Evolutionary conservation across 2,113 vertebrate species (phyloP), one percentile per base, ranked within the genome.

Genomic region (Phylloscopus trochiloides): DNA sequence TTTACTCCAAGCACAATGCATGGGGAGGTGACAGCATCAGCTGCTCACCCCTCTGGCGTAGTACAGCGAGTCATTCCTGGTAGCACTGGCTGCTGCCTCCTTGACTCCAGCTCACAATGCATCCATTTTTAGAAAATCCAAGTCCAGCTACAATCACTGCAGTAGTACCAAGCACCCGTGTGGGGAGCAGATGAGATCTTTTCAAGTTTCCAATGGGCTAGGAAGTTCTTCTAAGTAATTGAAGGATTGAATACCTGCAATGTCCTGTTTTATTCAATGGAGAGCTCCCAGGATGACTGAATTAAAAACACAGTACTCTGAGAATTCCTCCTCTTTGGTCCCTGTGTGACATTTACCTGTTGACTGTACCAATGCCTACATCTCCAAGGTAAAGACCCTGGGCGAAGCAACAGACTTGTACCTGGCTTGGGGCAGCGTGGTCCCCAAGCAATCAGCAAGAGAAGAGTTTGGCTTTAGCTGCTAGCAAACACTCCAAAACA

Each of bases 41-140:
- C 28, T 1, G 0, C 61, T 67, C 5, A 3, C 7, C 29, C 9
- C n/a, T 18, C 42, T 40, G 9, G 19, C 1, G 2, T 0, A 72
- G 55, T 14, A 11, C 2, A 4, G 73, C 0, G 0, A 45, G 7
- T 17, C 31, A 13, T 4, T 78, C 18, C 70, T 51, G 14, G n/a
- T 29, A 34, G 48, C 22, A 20, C 8, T 9, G 36, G 24, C 22
- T 75, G 57, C 21, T 62, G 43, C n/a, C 28, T 76, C 34, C 45
- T 38, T 10, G 14, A 26, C 38, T 79, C 12, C 22, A 36, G 47
- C 57, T 87, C 28, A 57, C 22, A 76, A 21, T 26, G 80, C 4
- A 48, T 10, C 26, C 8, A 4, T 36, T 29, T 57, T 14, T 45
- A 8, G 1, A 73, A 94, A 93, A 95, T 40, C 45, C 22, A 62